Base-by-base conservation (phyloP, 2,113 vertebrate genomes). In the Hipposideros armiger region DNA sequence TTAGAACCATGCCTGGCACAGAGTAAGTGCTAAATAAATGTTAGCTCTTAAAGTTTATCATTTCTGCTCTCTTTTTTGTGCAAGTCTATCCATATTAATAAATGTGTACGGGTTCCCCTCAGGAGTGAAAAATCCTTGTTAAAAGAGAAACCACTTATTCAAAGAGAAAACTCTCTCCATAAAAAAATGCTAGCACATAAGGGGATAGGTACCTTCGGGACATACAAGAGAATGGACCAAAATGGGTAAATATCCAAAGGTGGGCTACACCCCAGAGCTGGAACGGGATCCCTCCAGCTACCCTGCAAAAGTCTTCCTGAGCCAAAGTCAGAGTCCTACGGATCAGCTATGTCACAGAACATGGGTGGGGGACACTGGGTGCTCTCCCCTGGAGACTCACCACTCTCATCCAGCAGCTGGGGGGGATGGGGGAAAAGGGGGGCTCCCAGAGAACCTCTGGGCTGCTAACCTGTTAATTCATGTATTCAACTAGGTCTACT, bases 141-240 rank as follows among this genome's bases (percentile, higher is more conserved):
- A 50, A 83, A 60, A 95, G n/a, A 96, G 40, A 89, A 86, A 72
- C 24, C 16, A 15, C n/a, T 90, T 26, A 56, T 70, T 91, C 50
- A 83, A 60, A 95, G n/a, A 96, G 45, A 89, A 86, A 72, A 76
- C 11, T 36, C 42, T 74, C 24, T 47, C 47, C 24, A 66, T 64
- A 92, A 76, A 84, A 84, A 62, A 66, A 77, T 0, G 1, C 17
- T 22, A 76, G 22, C 17, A 62, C 30, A 36, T 30, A 28, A n/a
- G 3, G 1, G 1, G 3, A 20, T 19, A 6, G 15, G 19, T 47
- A 16, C 24, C 62, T 88, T 77, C 0, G 1, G 69, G 19, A 66
- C 45, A 82, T 22, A 32, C 5, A 10, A 60, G 16, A 40, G 28
- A 88, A 42, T 13, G 28, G 8, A 50, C 9, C 24, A 50, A 93